phyloP scores from a whole-genome alignment of 1,140 invertebrate genomes.

The Sitophilus oryzae region DNA sequence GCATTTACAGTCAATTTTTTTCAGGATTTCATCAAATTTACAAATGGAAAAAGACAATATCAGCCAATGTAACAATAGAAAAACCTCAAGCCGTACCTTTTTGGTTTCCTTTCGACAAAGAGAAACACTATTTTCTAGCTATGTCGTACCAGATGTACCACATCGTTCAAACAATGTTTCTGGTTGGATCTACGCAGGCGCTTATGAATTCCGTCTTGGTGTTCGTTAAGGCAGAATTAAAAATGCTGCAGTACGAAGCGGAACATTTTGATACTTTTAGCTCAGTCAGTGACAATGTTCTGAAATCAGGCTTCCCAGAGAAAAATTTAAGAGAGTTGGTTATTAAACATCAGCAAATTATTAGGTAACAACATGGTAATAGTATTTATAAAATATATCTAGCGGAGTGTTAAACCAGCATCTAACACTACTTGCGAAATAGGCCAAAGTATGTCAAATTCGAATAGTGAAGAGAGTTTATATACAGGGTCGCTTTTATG shows the following conservation, averaged over 20 bases:
- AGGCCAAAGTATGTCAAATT: too few relatives aligned
- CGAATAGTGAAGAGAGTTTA: too few relatives aligned
- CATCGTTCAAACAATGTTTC: background rate
- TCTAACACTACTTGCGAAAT: too few relatives aligned
- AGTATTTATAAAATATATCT: too few relatives aligned
- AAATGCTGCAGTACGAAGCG: constrained; percentile 8
- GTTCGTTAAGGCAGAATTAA: constrained; percentile 5
- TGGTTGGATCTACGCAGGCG: constrained; percentile 3
- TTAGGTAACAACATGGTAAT: too few relatives aligned
- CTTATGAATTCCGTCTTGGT: constrained; percentile 10
- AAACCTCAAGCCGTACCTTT: constrained; percentile 6
- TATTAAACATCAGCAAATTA: constrained; percentile 7
- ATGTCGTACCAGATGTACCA: constrained; percentile 1
- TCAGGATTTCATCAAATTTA: constrained; percentile 2
- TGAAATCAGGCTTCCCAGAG: background rate
- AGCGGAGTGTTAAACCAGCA: too few relatives aligned
- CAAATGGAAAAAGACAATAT: background rate
- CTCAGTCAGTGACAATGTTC: background rate
- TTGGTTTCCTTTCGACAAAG: constrained; percentile 9
- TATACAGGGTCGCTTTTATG: too few relatives aligned
- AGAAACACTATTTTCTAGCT: constrained; percentile 5
- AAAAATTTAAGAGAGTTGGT: constrained; percentile 1
- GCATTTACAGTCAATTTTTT: too few relatives aligned
- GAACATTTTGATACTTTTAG: background rate
- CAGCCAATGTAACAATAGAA: background rate